Percentiles rank a stretch among this genome's conserved stretches.
phyloP scores from a whole-genome alignment of 2,797 vertebrate genomes.

The Euthynnus affinis region DNA sequence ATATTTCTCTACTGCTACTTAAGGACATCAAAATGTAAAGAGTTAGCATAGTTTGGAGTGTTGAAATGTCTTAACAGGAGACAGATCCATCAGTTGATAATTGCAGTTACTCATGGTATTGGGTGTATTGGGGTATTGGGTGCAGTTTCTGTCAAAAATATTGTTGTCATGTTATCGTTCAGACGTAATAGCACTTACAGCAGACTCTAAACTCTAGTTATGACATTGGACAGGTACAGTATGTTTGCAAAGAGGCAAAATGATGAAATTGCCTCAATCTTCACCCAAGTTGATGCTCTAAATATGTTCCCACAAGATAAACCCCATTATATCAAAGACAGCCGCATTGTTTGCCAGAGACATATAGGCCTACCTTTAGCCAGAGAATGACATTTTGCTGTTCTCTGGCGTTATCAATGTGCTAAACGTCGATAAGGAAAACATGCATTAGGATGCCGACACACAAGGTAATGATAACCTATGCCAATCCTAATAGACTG shows the following conservation, averaged over 20 bases:
- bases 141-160: neutral
- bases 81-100: neutral
- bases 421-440: conserved; percentile 79
- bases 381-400: conserved; percentile 73
- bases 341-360: conserved; percentile 70
- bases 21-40: neutral
- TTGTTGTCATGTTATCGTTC: neutral
- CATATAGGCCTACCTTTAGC: conserved; percentile 65
- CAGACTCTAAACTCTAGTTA: neutral
- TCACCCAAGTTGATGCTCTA: conserved; percentile 16
- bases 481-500: conserved; percentile 84
- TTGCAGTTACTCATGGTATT: neutral
- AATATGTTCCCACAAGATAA: conserved; percentile 57
- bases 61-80: neutral
- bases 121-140: neutral
- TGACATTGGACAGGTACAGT: conserved; percentile 12
- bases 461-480: conserved; percentile 85
- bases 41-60: neutral
- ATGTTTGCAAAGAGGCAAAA: conserved; percentile 32
- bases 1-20: neutral
- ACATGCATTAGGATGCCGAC: conserved; percentile 83
- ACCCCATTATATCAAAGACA: conserved; percentile 69
- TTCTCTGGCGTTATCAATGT: conserved; percentile 75
- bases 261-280: conserved; percentile 39
- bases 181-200: neutral